Evolutionary conservation across 2,888 invertebrate species (phyloP).

Genomic region (Amphimallon solstitiale): DNA sequence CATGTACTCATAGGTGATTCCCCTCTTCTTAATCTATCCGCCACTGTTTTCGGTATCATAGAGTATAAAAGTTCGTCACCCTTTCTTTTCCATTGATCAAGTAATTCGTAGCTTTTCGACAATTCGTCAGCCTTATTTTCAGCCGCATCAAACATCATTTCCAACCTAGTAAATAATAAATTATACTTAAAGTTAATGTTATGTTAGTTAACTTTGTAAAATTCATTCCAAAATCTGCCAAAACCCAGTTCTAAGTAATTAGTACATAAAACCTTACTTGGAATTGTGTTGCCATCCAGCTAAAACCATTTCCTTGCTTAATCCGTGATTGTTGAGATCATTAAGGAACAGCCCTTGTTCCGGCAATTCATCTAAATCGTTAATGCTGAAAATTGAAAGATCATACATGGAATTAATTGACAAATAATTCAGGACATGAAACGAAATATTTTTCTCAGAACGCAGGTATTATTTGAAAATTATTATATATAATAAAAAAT

Average conservation of each 20-base stretch:
- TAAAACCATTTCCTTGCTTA: constrained; percentile 84
- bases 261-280: constrained; percentile 62
- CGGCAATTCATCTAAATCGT: constrained; percentile 83
- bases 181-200: too few species aligned
- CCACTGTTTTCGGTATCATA: constrained; percentile 90
- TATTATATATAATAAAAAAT: too few species aligned
- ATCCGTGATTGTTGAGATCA: constrained; percentile 86
- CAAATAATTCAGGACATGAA: too few species aligned
- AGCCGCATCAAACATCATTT: constrained; percentile 84
- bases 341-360: constrained; percentile 83
- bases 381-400: constrained; percentile 74
- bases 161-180: constrained; percentile 68
- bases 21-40: constrained; percentile 81
- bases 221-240: too few species aligned
- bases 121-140: constrained; percentile 82
- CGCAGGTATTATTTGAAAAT: too few species aligned
- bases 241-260: too few species aligned
- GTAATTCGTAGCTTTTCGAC: constrained; percentile 78
- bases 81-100: constrained; percentile 88
- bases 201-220: too few species aligned
- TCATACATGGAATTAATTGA: too few species aligned
- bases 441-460: too few species aligned
- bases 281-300: constrained; percentile 88
- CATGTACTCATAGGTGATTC: constrained; percentile 82
- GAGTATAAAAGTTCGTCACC: constrained; percentile 89